Base-by-base conservation (phyloP, 2,888 invertebrate species). In the Germaria angustata region DNA sequence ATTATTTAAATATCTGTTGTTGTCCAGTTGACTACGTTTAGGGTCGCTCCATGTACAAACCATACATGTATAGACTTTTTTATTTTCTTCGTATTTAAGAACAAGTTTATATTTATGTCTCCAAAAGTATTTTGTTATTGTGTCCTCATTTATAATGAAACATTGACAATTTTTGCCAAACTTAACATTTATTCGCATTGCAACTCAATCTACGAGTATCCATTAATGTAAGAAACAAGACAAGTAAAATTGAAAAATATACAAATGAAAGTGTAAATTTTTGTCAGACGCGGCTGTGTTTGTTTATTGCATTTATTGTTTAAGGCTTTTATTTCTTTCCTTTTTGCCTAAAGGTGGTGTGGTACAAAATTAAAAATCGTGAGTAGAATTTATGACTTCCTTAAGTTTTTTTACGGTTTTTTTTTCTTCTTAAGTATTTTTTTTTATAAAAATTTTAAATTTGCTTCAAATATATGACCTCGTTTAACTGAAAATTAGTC, bases 321-420 rank as follows among this genome's bases (percentile, higher is more conserved):
- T n/a, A n/a, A n/a, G n/a, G 13, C n/a, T 22, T 7, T 36, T 51
- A 36, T 34, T 36, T 9, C 13, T 36, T 53, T 20, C 0, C 15
- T 17, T 9, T 20, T 44, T n/a, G 1, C 2, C 0, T 7, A 28
- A 20, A 15, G 41, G 22, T 69, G 68, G 20, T 17, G 13, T 24
- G 49, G 41, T 13, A 36, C 53, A 72, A 72, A 77, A 73, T 77
- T 55, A 68, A 51, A 72, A 82, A 75, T 65, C 82, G 75, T 82
- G 78, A 71, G 44, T 15, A 36, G 73, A 79, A 82, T 82, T 79
- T 79, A 75, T 79, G 55, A 57, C 55, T 69, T 79, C 72, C 72
- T 66, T n/a, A 11, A 39, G 41, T 28, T 71, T 76, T 36, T 76
- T 36, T 28, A 57, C 9, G 49, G 46, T 13, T n/a, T 59, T 6